These are phyloP conservation scores for Spinibarbus caldwelli DNA, from an alignment of 2,797 vertebrate genomes.

Conservation along the genomic window DNA sequence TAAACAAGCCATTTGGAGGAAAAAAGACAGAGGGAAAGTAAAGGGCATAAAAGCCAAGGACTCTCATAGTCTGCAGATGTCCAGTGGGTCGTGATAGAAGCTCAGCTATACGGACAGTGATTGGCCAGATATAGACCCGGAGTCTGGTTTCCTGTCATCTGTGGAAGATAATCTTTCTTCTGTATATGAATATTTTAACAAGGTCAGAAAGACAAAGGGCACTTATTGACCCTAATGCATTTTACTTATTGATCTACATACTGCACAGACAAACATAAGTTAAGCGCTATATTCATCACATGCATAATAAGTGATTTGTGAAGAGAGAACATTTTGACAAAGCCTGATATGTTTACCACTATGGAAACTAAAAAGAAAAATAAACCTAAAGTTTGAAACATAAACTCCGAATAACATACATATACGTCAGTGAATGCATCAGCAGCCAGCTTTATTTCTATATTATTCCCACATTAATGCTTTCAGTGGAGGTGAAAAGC, in stretches of 20 bases:
- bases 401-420: neutral
- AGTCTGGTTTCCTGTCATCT: conserved; percentile 36
- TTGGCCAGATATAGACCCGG: conserved; percentile 45
- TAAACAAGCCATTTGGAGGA: conserved; percentile 41
- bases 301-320: neutral
- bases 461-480: conserved; percentile 34
- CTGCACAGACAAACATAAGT: conserved; percentile 3
- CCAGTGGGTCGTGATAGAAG: conserved; percentile 9
- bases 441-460: conserved; percentile 15
- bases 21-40: conserved; percentile 36
- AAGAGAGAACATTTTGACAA: neutral
- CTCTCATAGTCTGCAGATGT: conserved; percentile 43
- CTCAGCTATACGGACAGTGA: conserved; percentile 45
- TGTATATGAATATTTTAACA: conserved; percentile 59
- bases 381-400: neutral
- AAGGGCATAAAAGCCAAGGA: conserved; percentile 44
- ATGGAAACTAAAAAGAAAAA: conserved; percentile 13
- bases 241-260: conserved; percentile 32
- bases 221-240: conserved; percentile 47
- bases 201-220: conserved; percentile 46
- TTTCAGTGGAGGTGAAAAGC: conserved; percentile 13
- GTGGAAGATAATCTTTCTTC: conserved; percentile 47
- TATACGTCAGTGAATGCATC: neutral
- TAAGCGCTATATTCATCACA: neutral
- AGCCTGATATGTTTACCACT: neutral